Base-by-base conservation (phyloP, 2,888 invertebrate genomes). In the Dryobotodes eremita region DNA sequence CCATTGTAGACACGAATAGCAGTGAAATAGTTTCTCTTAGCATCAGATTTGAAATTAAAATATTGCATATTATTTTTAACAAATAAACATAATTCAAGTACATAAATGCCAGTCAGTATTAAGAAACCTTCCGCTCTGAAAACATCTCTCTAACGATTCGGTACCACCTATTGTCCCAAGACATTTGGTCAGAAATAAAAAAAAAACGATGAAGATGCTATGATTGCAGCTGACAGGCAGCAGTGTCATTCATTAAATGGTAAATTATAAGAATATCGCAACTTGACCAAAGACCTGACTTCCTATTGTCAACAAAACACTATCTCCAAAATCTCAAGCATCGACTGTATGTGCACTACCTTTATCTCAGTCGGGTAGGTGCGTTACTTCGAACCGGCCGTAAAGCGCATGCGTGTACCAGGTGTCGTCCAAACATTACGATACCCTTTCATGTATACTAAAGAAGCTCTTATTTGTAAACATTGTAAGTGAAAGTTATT, bases 401-500 rank as follows among this genome's bases (percentile, higher is more conserved):
- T 84, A 80, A 72, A 77, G 80, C 88, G 86, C 89, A 88, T 89
- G 88, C 88, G 88, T 74, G 80, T 71, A 80, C 77, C 89, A 88
- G 89, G 84, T 89, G 89, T 77, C 79, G 70, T 69, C 71, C 64
- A 77, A 87, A 86, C 88, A 82, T 88, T 80, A 85, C 85, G 76
- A 81, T 79, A 86, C 89, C 82, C 84, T 82, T 85, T 85, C 88
- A 85, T 84, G 82, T 82, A 81, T 75, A 79, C 80, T 85, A 81
- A 87, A 81, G 75, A 78, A 82, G 88, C 75, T 80, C 76, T 68
- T 87, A 89, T 86, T 86, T 88, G 84, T 89, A 89, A 88, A 89
- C 89, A 84, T 75, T 82, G 76, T 88, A 83, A 88, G 86, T 86
- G 80, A 81, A 89, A 81, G 71, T 73, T 88, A 89, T 89, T 89